phyloP scores from a whole-genome alignment of 2,113 vertebrate species.

The Genyomyrus donnyi region DNA sequence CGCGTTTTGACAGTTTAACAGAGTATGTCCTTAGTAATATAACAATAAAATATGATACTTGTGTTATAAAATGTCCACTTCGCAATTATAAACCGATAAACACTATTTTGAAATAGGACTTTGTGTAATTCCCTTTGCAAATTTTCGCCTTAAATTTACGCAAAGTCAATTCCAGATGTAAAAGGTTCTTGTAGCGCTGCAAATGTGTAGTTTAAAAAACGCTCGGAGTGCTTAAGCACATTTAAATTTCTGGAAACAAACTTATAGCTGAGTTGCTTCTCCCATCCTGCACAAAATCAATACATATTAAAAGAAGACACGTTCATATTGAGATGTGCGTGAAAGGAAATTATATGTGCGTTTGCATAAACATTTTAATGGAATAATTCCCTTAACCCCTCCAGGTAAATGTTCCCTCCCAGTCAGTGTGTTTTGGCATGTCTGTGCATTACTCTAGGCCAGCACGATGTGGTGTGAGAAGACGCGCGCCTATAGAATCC shows the following conservation, averaged over 20 bases:
- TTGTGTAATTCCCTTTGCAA: not conserved
- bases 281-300: not conserved
- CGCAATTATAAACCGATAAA: not conserved
- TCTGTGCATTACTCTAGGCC: not conserved
- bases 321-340: not conserved
- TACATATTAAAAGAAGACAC: not conserved
- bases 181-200: not conserved
- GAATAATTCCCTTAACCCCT: not conserved
- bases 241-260: not conserved
- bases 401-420: not conserved
- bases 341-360: not conserved
- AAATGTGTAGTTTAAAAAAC: not conserved
- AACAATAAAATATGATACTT: not conserved
- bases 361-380: constrained; percentile 7
- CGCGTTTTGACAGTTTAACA: not conserved
- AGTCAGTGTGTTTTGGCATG: constrained; percentile 4
- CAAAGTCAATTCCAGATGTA: not conserved
- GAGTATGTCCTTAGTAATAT: not conserved
- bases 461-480: not conserved
- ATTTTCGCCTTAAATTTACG: not conserved
- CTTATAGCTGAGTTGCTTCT: not conserved
- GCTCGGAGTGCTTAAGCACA: not conserved
- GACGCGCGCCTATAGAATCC: not conserved
- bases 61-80: not conserved
- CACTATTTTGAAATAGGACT: not conserved